Percentiles rank a stretch among this genome's conserved stretches.
Evolutionary conservation across 2,888 invertebrate species (phyloP).

Genomic region (Hirtodrosophila cameraria): DNA sequence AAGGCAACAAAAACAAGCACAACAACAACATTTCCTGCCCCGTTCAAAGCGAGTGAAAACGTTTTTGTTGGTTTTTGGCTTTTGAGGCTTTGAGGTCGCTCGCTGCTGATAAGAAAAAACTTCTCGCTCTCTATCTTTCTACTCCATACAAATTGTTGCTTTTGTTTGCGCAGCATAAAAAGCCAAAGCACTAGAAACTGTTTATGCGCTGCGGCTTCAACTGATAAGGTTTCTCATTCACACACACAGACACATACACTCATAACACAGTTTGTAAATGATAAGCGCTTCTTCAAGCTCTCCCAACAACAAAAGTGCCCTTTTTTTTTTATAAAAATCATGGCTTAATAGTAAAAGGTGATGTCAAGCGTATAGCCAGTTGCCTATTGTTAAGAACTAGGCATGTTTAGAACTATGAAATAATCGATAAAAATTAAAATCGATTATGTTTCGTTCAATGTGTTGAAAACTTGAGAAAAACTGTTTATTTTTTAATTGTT

Average conservation of each 20-base stretch:
- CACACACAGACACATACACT: neutral
- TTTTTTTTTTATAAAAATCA: constrained; percentile 22
- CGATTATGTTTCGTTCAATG: no score
- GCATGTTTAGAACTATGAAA: no score
- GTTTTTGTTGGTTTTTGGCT: constrained; percentile 60
- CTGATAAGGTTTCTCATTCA: constrained; percentile 55
- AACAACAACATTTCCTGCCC: constrained; percentile 65
- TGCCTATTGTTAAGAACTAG: no score
- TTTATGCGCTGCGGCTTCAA: constrained; percentile 29
- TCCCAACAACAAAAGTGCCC: constrained; percentile 29
- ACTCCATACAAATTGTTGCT: constrained; percentile 43
- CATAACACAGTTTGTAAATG: constrained; percentile 11
- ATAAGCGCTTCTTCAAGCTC: constrained; percentile 43
- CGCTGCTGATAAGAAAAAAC: constrained; percentile 62
- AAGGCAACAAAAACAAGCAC: constrained; percentile 41
- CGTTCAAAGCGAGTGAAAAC: constrained; percentile 60
- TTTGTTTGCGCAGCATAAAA: constrained; percentile 61
- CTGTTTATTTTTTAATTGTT: no score
- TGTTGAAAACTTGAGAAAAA: no score
- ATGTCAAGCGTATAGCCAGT: no score
- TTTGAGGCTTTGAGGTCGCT: constrained; percentile 72
- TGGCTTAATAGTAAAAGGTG: no score
- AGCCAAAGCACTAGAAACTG: constrained; percentile 38
- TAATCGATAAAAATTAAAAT: no score
- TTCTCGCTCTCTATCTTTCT: no score